Percentiles rank a stretch among this genome's conserved stretches.
Evolutionary conservation across 2,113 vertebrate species (phyloP).

Genomic region (Todiramphus chloris): DNA sequence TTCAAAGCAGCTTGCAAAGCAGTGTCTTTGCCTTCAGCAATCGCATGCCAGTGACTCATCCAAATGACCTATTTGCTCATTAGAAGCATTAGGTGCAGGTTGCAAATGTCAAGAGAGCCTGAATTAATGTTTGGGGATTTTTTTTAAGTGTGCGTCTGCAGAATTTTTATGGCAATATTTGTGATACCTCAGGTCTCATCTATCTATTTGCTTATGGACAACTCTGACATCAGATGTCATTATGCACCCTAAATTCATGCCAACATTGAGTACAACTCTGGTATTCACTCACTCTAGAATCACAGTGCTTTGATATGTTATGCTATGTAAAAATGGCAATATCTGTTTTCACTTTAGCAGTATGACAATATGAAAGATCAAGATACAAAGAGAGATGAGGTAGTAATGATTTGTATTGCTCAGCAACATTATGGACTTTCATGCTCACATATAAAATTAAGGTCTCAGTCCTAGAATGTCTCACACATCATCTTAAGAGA

Average conservation of each 20-base stretch:
- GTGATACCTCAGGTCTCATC: background rate
- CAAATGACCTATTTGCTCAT: slow-evolving; percentile 72
- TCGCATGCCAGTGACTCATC: slow-evolving; percentile 56
- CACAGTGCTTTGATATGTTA: background rate
- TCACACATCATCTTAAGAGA: background rate
- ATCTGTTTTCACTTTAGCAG: background rate
- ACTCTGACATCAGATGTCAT: background rate
- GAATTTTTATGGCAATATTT: slow-evolving; percentile 56
- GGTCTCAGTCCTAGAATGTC: background rate
- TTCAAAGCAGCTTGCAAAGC: slow-evolving; percentile 68
- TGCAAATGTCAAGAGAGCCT: slow-evolving; percentile 69
- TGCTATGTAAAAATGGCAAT: background rate
- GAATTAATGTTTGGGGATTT: slow-evolving; percentile 19
- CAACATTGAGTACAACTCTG: background rate
- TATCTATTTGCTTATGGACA: slow-evolving; percentile 13
- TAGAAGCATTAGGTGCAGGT: slow-evolving; percentile 62
- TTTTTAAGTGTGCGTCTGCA: slow-evolving; percentile 36
- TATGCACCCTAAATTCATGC: background rate
- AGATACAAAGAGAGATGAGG: background rate
- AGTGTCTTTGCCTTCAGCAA: slow-evolving; percentile 58
- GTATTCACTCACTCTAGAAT: background rate
- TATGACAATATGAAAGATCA: background rate
- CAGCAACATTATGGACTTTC: background rate
- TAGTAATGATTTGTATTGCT: background rate
- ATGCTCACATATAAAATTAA: background rate